These are phyloP conservation scores for Drosophila putrida DNA, from an alignment of 2,888 invertebrate genomes.

Conservation along the genomic window DNA sequence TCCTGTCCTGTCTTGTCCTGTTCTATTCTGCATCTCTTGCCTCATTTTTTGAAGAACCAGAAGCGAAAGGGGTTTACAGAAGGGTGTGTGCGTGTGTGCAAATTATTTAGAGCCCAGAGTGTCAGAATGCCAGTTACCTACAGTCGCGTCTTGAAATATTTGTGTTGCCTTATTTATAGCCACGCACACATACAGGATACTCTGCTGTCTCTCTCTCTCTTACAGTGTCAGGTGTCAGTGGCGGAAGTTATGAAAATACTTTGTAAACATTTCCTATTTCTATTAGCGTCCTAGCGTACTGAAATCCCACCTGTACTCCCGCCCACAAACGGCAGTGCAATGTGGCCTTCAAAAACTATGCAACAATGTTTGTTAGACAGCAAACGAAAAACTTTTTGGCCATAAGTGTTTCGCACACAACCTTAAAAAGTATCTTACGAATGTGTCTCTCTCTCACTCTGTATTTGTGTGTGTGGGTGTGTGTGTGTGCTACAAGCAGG, in stretches of 20 bases:
- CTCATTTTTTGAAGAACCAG: background rate
- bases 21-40: constrained; percentile 14
- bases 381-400: constrained; percentile 69
- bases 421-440: constrained; percentile 56
- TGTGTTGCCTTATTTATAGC: constrained; percentile 72
- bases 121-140: constrained; percentile 71
- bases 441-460: constrained; percentile 24
- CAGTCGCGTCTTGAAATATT: constrained; percentile 66
- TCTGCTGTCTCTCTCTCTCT: constrained; percentile 8
- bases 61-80: constrained; percentile 65
- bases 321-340: constrained; percentile 35
- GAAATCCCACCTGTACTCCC: constrained; percentile 18
- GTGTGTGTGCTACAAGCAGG: constrained; percentile 22
- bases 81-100: constrained; percentile 63
- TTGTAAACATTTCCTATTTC: constrained; percentile 84
- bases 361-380: constrained; percentile 75
- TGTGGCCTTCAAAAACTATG: constrained; percentile 74
- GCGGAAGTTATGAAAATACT: constrained; percentile 85
- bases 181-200: constrained; percentile 26
- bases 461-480: constrained; percentile 15
- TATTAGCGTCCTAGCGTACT: constrained; percentile 65
- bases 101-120: constrained; percentile 78
- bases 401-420: constrained; percentile 70
- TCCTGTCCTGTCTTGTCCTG: constrained; percentile 16
- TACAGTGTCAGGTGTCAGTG: constrained; percentile 82